Conservation (phyloP, 1,140 invertebrate genomes). For the Nymphalis io region DNA sequence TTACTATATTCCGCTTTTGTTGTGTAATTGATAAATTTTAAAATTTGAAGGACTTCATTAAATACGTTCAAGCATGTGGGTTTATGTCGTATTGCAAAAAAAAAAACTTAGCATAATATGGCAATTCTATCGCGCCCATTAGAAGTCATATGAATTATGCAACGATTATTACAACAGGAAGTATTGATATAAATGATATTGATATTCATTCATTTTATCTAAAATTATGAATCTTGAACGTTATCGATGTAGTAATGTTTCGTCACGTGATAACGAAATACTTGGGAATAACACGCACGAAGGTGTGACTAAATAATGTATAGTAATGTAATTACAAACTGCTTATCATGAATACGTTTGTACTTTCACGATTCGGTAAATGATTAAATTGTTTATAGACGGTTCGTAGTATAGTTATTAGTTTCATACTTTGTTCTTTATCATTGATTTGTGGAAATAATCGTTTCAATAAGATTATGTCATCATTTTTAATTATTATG, state of each 20-base stretch:
- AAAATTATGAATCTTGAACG: conserved; percentile 7
- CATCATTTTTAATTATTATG: too few relatives aligned
- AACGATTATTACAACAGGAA: conserved; percentile 16
- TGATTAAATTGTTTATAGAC: background rate
- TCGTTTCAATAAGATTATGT: too few relatives aligned
- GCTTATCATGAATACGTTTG: background rate
- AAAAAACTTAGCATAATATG: background rate
- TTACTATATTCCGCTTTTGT: too few relatives aligned
- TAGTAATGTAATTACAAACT: conserved; percentile 13
- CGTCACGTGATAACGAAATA: conserved; percentile 27
- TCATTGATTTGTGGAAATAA: background rate
- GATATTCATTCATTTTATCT: conserved; percentile 17
- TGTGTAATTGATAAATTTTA: background rate
- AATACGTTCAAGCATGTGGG: background rate
- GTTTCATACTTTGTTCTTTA: background rate
- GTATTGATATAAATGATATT: background rate
- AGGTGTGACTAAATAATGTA: conserved; percentile 18
- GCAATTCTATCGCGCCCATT: background rate
- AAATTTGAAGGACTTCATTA: background rate
- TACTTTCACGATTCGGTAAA: background rate
- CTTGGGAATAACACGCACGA: conserved; percentile 17
- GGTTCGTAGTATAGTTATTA: background rate
- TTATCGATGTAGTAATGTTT: conserved; percentile 22
- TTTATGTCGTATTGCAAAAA: background rate
- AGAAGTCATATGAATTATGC: background rate